phyloP scores from a whole-genome alignment of 1,140 invertebrate species.

The Dreissena rostriformis region DNA sequence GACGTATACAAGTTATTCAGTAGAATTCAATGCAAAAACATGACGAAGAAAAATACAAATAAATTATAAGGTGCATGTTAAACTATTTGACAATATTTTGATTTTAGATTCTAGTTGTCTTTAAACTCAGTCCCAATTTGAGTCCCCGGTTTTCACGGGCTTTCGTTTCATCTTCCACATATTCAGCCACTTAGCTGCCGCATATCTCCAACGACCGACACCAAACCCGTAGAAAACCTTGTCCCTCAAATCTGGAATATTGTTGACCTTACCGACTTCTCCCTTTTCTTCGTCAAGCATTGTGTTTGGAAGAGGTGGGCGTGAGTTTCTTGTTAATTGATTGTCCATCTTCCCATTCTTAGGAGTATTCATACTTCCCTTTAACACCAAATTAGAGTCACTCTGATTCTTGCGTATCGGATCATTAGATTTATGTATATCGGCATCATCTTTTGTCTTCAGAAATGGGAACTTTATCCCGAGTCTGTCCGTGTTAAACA shows the following conservation, averaged over 20 bases:
- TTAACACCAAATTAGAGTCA: constrained; percentile 20
- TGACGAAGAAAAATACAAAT: too few species aligned
- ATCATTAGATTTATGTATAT: not conserved
- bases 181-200: constrained; percentile 42
- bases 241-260: not conserved
- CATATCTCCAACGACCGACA: constrained; percentile 34
- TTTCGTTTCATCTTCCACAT: constrained; percentile 40
- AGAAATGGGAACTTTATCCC: constrained; percentile 45
- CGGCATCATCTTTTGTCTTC: not conserved
- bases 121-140: constrained; percentile 28
- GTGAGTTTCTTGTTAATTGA: not conserved
- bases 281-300: not conserved
- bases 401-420: constrained; percentile 33
- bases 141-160: constrained; percentile 43
- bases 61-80: too few species aligned
- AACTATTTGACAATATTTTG: too few species aligned
- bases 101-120: too few species aligned
- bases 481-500: constrained; percentile 33
- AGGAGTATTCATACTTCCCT: not conserved
- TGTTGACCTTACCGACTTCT: not conserved
- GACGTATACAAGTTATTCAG: too few species aligned
- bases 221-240: constrained; percentile 47
- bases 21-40: too few species aligned
- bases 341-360: not conserved
- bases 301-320: not conserved